Evolutionary conservation across 2,113 vertebrate species (phyloP).

Genomic region (Balaenoptera acutorostrata): DNA sequence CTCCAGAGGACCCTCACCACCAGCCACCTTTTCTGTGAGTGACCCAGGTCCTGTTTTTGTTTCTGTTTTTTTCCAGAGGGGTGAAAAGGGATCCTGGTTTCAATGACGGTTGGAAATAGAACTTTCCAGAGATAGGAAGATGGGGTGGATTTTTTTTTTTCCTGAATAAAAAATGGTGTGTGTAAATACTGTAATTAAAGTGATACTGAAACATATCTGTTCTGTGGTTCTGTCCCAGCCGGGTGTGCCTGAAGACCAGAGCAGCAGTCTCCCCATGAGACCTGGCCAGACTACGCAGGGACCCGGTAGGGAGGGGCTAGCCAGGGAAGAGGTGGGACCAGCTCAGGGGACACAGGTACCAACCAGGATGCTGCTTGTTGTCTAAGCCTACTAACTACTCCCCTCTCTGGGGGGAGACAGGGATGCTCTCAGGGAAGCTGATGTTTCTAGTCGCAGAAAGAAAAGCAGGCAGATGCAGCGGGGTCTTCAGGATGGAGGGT

Average conservation of each 20-base stretch:
- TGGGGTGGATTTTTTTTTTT: conserved; percentile 43
- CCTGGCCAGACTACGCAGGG: not conserved
- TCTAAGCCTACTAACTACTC: not conserved
- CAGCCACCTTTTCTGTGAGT: not conserved
- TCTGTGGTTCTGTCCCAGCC: not conserved
- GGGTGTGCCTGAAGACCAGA: not conserved
- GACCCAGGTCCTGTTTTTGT: not conserved
- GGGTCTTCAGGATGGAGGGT: not conserved
- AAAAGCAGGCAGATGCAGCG: not conserved
- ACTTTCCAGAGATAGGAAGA: conserved; percentile 62
- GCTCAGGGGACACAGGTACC: not conserved
- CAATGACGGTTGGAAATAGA: conserved; percentile 61
- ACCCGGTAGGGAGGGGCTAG: too few relatives aligned
- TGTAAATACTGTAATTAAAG: conserved; percentile 68
- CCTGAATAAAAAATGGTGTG: conserved; percentile 37
- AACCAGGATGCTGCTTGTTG: not conserved
- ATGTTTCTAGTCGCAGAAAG: not conserved
- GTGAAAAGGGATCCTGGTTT: conserved; percentile 25
- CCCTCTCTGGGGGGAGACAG: not conserved
- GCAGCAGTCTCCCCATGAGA: not conserved
- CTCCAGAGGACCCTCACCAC: not conserved
- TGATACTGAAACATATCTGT: conserved; percentile 12
- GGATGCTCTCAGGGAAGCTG: not conserved
- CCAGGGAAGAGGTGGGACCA: not conserved
- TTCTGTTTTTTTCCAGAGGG: not conserved